Conservation (phyloP, 2,888 invertebrate genomes). For the Drosophila kuntzei region DNA sequence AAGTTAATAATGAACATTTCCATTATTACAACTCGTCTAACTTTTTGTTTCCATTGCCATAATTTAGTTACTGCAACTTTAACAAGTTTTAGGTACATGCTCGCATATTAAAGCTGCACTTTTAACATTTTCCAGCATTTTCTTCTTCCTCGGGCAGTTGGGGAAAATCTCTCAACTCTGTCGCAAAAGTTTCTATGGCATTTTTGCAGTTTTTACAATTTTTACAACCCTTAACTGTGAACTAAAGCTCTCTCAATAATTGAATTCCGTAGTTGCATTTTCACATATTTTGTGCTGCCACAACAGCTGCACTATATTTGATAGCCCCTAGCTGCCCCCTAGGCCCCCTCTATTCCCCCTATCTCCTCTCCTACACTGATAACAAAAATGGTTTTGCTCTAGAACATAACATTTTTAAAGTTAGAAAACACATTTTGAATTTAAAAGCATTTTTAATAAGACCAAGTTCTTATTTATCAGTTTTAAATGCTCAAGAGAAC, state of each 20-base stretch:
- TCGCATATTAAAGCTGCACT: not conserved
- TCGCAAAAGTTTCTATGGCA: slow-evolving; percentile 11
- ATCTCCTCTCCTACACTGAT: too few species aligned
- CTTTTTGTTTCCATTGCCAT: not conserved
- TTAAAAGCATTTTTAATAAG: too few species aligned
- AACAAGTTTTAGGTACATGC: slow-evolving; percentile 1
- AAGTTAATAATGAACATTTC: not conserved
- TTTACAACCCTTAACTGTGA: slow-evolving; percentile 6
- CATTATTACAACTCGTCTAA: not conserved
- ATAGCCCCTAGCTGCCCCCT: not conserved
- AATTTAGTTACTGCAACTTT: not conserved
- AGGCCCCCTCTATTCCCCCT: not conserved
- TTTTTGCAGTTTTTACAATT: slow-evolving; percentile 9
- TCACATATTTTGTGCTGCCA: slow-evolving; percentile 30
- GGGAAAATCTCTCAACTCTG: slow-evolving; percentile 5
- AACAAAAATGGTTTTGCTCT: too few species aligned
- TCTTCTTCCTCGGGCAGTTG: not conserved
- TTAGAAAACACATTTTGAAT: too few species aligned
- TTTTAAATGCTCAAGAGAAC: too few species aligned
- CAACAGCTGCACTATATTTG: slow-evolving; percentile 26
- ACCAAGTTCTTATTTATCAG: too few species aligned
- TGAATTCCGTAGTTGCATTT: slow-evolving; percentile 54
- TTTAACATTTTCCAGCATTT: not conserved
- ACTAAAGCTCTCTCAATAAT: slow-evolving; percentile 41
- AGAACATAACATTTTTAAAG: too few species aligned